Evolutionary conservation across 1,140 invertebrate species (phyloP).

Genomic region (Rhizoglyphus robini): DNA sequence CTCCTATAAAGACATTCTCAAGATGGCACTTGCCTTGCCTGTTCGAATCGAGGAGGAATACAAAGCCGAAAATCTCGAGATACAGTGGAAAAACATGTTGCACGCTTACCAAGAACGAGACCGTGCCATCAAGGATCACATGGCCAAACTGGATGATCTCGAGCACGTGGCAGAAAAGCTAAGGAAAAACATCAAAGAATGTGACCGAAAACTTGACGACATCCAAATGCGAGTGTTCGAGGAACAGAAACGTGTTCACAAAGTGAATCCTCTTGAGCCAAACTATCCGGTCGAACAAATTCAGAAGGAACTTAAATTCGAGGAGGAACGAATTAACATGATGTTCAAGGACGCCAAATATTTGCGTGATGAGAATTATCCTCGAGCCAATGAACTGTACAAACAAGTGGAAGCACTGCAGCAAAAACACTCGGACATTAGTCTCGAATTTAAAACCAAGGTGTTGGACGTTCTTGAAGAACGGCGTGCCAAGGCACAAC

Average conservation of each 20-base stretch:
- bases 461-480: constrained; percentile 61
- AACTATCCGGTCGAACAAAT: constrained; percentile 81
- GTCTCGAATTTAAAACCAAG: constrained; percentile 66
- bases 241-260: constrained; percentile 66
- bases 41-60: constrained; percentile 61
- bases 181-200: constrained; percentile 75
- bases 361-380: constrained; percentile 73
- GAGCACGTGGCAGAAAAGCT: constrained; percentile 88
- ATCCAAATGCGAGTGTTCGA: constrained; percentile 72
- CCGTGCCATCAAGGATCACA: constrained; percentile 72
- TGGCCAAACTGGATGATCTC: constrained; percentile 74
- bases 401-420: constrained; percentile 82
- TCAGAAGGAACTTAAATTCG: constrained; percentile 66
- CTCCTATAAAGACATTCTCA: constrained; percentile 72
- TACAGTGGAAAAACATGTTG: constrained; percentile 75
- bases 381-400: constrained; percentile 60
- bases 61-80: constrained; percentile 72
- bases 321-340: constrained; percentile 74
- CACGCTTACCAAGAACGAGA: constrained; percentile 72
- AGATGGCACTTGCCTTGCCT: constrained; percentile 32
- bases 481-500: constrained; percentile 21
- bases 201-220: constrained; percentile 68
- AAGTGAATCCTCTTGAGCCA: constrained; percentile 79
- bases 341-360: constrained; percentile 81
- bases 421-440: constrained; percentile 71